Conservation (phyloP, 2,888 invertebrate species). For the Cryptosula pallasiana region DNA sequence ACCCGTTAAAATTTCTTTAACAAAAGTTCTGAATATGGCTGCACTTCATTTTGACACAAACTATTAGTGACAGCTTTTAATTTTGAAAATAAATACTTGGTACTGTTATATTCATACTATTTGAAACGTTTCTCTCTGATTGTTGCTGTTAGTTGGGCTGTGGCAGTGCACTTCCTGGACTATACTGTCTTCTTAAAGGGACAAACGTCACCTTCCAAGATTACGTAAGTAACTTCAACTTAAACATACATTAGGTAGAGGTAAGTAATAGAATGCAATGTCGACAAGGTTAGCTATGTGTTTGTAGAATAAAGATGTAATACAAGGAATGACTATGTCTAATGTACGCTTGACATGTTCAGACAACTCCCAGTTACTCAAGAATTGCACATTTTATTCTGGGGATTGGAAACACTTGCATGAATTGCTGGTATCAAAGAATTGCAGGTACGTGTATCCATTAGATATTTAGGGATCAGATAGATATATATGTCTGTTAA, state of each 20-base stretch:
- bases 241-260: neutral
- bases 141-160: constrained; percentile 69
- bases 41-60: no score
- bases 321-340: constrained; percentile 73
- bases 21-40: no score
- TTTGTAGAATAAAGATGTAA: constrained; percentile 76
- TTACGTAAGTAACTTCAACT: constrained; percentile 66
- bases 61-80: no score
- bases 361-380: neutral
- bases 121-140: no score
- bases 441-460: neutral
- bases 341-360: constrained; percentile 64
- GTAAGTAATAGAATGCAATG: no score
- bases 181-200: constrained; percentile 66
- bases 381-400: neutral
- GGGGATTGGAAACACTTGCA: constrained; percentile 5
- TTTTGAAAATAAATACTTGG: no score
- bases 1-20: no score
- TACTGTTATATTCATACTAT: no score
- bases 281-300: no score
- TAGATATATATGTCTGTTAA: no score
- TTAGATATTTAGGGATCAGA: no score
- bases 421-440: neutral
- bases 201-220: constrained; percentile 82
- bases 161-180: constrained; percentile 83